phyloP scores from a whole-genome alignment of 1,140 invertebrate species.

The Solen grandis region DNA sequence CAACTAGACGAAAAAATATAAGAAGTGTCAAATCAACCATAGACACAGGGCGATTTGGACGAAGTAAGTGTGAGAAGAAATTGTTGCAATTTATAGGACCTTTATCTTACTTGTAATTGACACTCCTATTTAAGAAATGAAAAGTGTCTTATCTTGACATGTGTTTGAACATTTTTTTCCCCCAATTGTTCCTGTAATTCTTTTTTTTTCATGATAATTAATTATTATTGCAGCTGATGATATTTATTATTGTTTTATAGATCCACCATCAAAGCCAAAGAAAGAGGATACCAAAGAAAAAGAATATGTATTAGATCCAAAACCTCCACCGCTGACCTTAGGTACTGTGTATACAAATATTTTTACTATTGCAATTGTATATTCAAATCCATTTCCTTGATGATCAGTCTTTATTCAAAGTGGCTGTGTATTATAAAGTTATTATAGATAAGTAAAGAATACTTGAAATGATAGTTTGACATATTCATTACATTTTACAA shows the following conservation, averaged over 20 bases:
- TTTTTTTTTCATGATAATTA: no score
- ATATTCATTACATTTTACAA: neutral
- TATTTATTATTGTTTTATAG: slow-evolving; percentile 21
- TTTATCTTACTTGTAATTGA: neutral
- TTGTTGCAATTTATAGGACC: neutral
- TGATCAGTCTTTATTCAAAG: no score
- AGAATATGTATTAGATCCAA: slow-evolving; percentile 74
- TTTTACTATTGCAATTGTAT: neutral
- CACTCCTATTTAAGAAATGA: no score
- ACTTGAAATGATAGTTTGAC: neutral
- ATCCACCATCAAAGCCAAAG: slow-evolving; percentile 50
- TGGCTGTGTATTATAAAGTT: neutral
- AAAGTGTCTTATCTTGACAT: no score
- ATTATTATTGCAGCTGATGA: no score
- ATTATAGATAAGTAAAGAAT: neutral
- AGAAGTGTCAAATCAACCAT: slow-evolving; percentile 67
- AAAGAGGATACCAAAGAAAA: slow-evolving; percentile 58
- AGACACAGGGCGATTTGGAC: slow-evolving; percentile 69
- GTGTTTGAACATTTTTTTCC: no score
- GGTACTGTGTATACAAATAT: slow-evolving; percentile 43
- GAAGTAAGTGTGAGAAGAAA: slow-evolving; percentile 54
- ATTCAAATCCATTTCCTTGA: no score
- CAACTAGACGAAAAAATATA: slow-evolving; percentile 62
- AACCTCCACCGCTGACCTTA: slow-evolving; percentile 68
- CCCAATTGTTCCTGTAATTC: no score